Conservation (phyloP, 2,888 invertebrate genomes). For the Zele albiditarsus region DNA sequence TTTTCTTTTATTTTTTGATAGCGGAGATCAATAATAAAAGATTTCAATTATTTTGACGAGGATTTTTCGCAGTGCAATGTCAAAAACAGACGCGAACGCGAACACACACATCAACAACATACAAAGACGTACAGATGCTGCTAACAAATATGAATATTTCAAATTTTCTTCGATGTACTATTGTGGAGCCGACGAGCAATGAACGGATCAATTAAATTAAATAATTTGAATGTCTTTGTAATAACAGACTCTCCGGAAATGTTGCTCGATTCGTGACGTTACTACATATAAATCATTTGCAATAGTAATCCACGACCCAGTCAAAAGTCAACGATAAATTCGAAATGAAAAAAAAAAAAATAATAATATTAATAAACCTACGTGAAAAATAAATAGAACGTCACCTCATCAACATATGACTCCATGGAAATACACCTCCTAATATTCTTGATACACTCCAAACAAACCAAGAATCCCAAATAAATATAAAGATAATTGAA, state of each 20-base stretch:
- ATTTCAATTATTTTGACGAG: background rate
- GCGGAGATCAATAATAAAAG: background rate
- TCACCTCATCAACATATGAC: background rate
- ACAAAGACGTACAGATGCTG: background rate
- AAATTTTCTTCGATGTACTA: slow-evolving; percentile 17
- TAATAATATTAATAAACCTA: background rate
- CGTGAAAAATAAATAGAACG: background rate
- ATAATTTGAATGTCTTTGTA: background rate
- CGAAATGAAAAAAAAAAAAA: background rate
- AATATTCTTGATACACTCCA: background rate
- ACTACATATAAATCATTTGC: slow-evolving; percentile 6
- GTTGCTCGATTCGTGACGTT: slow-evolving; percentile 11
- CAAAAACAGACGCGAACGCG: slow-evolving; percentile 19
- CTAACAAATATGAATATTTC: background rate
- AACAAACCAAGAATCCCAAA: background rate
- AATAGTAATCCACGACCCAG: slow-evolving; percentile 6
- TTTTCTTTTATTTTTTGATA: too few relatives aligned
- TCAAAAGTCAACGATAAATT: background rate
- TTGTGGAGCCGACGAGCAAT: slow-evolving; percentile 24
- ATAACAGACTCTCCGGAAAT: slow-evolving; percentile 7
- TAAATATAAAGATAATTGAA: background rate
- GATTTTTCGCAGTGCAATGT: background rate
- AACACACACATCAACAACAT: background rate
- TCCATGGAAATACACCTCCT: background rate
- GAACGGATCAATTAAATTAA: background rate